Base-by-base conservation (phyloP, 2,113 vertebrate genomes). In the Cisticola juncidis region DNA sequence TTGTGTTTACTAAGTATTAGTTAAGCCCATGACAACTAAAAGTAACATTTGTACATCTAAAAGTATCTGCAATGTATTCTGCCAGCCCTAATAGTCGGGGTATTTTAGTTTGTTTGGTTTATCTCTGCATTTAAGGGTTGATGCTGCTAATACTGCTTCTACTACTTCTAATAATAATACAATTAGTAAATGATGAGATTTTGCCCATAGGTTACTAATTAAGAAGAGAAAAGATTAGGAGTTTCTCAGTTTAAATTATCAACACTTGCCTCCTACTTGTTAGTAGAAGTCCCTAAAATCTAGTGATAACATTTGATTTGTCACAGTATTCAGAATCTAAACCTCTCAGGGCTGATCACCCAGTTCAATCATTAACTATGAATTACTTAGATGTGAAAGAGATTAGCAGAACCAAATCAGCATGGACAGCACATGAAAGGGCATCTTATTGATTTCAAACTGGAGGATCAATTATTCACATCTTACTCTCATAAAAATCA, bases 61-160 rank as follows among this genome's bases (percentile, higher is more conserved):
- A 31, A 5, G 0, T 48, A 28, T 48, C 77, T 86, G 9, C 17
- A 64, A 9, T 33, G 7, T 61, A 40, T 78, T n/a, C 31, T 53
- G 20, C 20, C 17, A 40, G 8, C 4, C 19, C 7, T 54, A 35
- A 47, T 6, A 57, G 5, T 4, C 36, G 35, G 19, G 0, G 1
- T 9, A 42, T 35, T 47, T 61, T n/a, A 26, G 1, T 42, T 90
- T 45, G 3, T 38, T 78, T 70, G 28, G 23, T 86, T 84, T n/a
- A 78, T 50, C 31, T 78, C 25, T 84, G 28, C 9, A 53, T 29
- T 74, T 78, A 74, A 61, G 4, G 1, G 13, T 65, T 89, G 64
- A 81, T 89, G 20, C 12, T 81, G 29, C 58, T 70, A 28, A 21
- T 69, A 29, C 33, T n/a, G 21, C 23, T 65, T 10, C 35, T 36